phyloP scores from a whole-genome alignment of 2,888 invertebrate species.

The Drosophila anomalata region DNA sequence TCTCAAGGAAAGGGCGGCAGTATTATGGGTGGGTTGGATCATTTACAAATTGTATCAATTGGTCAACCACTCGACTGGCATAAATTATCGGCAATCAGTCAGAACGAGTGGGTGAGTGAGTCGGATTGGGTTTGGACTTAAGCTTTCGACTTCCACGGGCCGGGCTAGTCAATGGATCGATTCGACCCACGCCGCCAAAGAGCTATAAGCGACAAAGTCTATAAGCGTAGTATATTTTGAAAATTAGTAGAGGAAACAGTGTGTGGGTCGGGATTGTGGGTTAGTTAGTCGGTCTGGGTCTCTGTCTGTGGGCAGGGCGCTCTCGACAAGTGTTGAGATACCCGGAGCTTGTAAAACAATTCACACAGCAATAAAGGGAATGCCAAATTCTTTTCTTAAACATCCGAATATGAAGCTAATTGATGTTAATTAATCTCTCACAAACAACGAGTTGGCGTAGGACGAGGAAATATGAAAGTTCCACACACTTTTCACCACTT shows the following conservation, averaged over 20 bases:
- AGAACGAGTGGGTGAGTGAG: constrained; percentile 19
- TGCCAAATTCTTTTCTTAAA: constrained; percentile 39
- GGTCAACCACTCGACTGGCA: constrained; percentile 45
- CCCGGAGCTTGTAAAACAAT: constrained; percentile 43
- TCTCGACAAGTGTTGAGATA: constrained; percentile 9
- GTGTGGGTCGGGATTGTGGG: constrained; percentile 28
- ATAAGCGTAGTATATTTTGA: constrained; percentile 17
- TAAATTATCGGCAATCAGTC: constrained; percentile 40
- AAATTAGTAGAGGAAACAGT: constrained; percentile 31
- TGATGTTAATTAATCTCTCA: constrained; percentile 42
- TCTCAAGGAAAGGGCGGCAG: background rate
- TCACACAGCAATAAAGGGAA: constrained; percentile 65
- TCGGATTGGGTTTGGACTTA: constrained; percentile 26
- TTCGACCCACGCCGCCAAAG: constrained; percentile 22
- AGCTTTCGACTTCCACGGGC: constrained; percentile 35
- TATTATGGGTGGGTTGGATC: constrained; percentile 20
- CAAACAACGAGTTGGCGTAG: constrained; percentile 33
- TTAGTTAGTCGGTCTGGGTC: constrained; percentile 13
- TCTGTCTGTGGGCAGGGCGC: constrained; percentile 26
- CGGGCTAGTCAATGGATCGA: constrained; percentile 26
- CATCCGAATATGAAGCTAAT: constrained; percentile 32
- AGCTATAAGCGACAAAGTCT: constrained; percentile 3
- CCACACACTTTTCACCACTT: background rate
- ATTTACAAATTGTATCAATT: constrained; percentile 71
- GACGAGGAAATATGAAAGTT: constrained; percentile 28